Evolutionary conservation across 2,797 vertebrate species (phyloP), one percentile per base, ranked within the genome.

Genomic region (Anomalospiza imberbis): DNA sequence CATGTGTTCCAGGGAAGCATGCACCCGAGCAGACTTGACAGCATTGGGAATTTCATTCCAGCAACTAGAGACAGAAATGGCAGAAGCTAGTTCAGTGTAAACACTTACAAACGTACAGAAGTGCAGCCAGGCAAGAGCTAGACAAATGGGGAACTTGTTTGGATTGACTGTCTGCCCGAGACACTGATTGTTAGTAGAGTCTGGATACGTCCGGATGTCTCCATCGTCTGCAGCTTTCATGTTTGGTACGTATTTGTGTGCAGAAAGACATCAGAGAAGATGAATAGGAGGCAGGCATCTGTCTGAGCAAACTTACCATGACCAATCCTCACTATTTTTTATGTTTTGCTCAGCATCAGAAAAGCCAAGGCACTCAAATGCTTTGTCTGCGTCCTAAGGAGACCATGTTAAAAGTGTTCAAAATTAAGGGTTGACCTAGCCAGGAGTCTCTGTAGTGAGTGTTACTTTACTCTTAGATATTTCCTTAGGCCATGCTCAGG

Each of bases 161-260:
- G 94, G 95, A 77, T 96, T 97, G 97, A 97, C 88, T 86, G 75
- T 70, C 85, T 96, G 97, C 97, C 98, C 97, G 87, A 91, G 86
- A 96, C 94, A 81, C 86, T 85, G 91, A 96, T 96, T 93, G 79
- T 87, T 68, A 81, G 95, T 91, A 79, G 80, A 85, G 94, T 95
- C 95, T 94, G 90, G 87, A 91, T 95, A 93, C 1, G 28, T 95
- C 92, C 91, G 89, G 93, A 85, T 89, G 91, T 96, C 96, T 95
- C 96, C 60, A 75, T 95, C 50, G 63, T 94, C 86, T 95, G 84
- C 87, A 95, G 96, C 95, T 97, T 95, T 96, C 93, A 95, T 88
- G 85, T 95, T 95, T 96, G 87, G 70, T 91, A 51, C 92, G 16
- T 95, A 90, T 96, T 96, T 95, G 97, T 97, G 67, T 86, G 93